Evolutionary conservation across 2,797 vertebrate species (phyloP), one percentile per base, ranked within the genome.

Genomic region (Enteromius thamalakanensis): DNA sequence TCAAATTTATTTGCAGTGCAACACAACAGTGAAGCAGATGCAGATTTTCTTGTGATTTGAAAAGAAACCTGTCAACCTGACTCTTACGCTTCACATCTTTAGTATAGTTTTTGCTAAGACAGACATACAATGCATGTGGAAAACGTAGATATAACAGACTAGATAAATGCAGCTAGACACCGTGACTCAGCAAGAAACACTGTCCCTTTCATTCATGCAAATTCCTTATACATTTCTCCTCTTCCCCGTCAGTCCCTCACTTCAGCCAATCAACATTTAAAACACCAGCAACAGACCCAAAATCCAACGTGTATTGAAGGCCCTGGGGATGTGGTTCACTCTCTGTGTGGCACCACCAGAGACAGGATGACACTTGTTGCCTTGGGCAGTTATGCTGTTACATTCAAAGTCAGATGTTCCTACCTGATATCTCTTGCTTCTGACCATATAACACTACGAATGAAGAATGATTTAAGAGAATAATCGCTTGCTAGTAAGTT

Each of bases 321-420:
- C 0, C 87, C 89, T 88, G 85, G 87, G 84, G 87, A 91, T 90
- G 85, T 86, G 88, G 87, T 90, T 89, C 92, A 87, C 89, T 92
- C 92, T 92, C 91, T 88, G 86, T 85, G 69, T 92, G 88, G 87
- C 89, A 92, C 90, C 90, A 91, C 91, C 91, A 91, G 87, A 91
- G 92, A 92, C 91, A 92, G 89, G 89, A 87, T 86, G 87, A 92
- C 89, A 87, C 84, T 58, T 64, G 87, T 87, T 89, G 88, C 87
- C 87, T 90, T 81, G 85, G 72, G 42, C 90, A 91, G 91, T 86
- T 85, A 85, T 26, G 69, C 69, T 34, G 77, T 80, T 58, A 58
- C 65, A 69, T 80, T 80, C 65, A 80, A 53, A 69, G 78, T 19
- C 17, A 0, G 19, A 29, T 70, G 49, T 47, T 58, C 19, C 23